Conservation (phyloP, 2,797 vertebrate genomes). For the Pygocentrus nattereri region DNA sequence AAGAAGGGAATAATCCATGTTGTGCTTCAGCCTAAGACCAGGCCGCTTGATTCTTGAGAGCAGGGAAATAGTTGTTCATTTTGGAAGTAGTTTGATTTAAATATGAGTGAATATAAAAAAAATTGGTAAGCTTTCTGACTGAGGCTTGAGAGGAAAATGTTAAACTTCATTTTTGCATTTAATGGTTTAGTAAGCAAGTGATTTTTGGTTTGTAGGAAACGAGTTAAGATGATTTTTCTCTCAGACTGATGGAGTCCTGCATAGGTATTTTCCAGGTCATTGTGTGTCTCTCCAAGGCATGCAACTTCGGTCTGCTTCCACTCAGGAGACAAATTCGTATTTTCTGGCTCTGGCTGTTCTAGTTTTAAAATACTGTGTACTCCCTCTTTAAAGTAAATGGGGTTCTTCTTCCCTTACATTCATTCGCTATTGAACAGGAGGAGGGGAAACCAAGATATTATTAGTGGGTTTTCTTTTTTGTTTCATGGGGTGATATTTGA, state of each 20-base stretch:
- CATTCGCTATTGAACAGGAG: constrained; percentile 6
- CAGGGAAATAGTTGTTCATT: not conserved
- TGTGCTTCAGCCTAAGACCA: not conserved
- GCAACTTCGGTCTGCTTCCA: constrained; percentile 44
- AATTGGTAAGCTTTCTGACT: not conserved
- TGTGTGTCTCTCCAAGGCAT: constrained; percentile 53
- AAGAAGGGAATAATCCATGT: constrained; percentile 10
- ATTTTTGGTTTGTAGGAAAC: constrained; percentile 22
- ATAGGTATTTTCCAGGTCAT: constrained; percentile 67
- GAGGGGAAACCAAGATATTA: constrained; percentile 41
- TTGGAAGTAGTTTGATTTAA: constrained; percentile 7
- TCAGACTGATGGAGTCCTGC: constrained; percentile 48
- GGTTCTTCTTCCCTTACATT: constrained; percentile 12
- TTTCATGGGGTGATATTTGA: constrained; percentile 45
- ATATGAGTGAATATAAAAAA: no score
- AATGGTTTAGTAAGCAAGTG: constrained; percentile 8
- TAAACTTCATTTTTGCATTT: not conserved
- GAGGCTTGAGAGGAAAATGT: not conserved
- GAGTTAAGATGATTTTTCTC: constrained; percentile 17
- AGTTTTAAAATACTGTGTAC: not conserved
- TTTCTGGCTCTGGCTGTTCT: constrained; percentile 31
- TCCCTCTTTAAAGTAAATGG: constrained; percentile 21
- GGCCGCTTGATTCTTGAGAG: not conserved
- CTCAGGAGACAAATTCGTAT: constrained; percentile 47
- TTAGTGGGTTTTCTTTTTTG: constrained; percentile 21